Conservation (phyloP, 2,113 vertebrate genomes). For the Azemiops feae region DNA sequence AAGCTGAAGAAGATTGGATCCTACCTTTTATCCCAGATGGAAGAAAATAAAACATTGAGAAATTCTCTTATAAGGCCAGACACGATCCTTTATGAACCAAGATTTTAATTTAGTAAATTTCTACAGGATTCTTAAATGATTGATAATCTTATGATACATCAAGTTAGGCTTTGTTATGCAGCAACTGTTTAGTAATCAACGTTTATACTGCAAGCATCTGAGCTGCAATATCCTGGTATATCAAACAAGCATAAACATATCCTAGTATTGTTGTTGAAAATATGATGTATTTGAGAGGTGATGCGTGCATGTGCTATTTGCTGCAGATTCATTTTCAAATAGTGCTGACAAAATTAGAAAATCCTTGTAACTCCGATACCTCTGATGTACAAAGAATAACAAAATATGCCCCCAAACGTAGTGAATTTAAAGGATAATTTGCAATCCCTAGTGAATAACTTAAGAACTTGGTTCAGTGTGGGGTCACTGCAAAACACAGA, state of each 20-base stretch:
- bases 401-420: conserved; percentile 34
- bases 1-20: background rate
- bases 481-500: conserved; percentile 72
- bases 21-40: background rate
- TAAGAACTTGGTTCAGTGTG: conserved; percentile 71
- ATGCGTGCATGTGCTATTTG: conserved; percentile 25
- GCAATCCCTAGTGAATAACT: conserved; percentile 64
- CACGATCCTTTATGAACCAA: background rate
- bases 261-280: conserved; percentile 24
- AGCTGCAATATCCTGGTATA: background rate
- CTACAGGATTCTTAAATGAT: conserved; percentile 14
- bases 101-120: background rate
- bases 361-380: conserved; percentile 32
- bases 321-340: background rate
- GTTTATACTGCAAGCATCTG: conserved; percentile 7
- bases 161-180: conserved; percentile 43
- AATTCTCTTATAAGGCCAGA: background rate
- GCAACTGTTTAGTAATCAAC: conserved; percentile 45
- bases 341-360: conserved; percentile 14
- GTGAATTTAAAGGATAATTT: conserved; percentile 61
- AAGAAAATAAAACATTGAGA: background rate
- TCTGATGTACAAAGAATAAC: conserved; percentile 16
- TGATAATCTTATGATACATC: conserved; percentile 48
- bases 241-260: conserved; percentile 26
- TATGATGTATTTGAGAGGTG: conserved; percentile 17